A percentile compares a stretch with the other conserved stretches of the same genome.
phyloP scores from a whole-genome alignment of 2,797 vertebrate species.

The Pseudomugil tenellus region DNA sequence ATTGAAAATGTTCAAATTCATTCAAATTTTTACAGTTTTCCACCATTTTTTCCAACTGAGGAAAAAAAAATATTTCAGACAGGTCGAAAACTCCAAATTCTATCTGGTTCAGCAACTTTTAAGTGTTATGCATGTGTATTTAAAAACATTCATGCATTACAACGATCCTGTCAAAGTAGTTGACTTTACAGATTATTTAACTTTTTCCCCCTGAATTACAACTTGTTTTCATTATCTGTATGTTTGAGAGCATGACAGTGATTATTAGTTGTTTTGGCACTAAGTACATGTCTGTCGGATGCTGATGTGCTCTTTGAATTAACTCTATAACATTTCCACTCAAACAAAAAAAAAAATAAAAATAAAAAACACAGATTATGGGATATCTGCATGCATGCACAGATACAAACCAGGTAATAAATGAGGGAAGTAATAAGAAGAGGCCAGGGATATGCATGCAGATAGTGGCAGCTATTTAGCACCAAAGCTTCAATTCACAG shows the following conservation, averaged over 20 bases:
- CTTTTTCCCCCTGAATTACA: constrained; percentile 5
- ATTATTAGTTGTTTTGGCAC: constrained; percentile 53
- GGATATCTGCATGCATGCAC: constrained; percentile 36
- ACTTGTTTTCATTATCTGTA: constrained; percentile 11
- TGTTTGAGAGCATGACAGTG: constrained; percentile 24
- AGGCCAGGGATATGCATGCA: constrained; percentile 41
- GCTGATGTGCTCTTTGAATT: constrained; percentile 44
- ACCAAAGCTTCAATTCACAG: constrained; percentile 20
- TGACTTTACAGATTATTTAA: constrained; percentile 20
- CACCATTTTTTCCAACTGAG: too few relatives aligned
- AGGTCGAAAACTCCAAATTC: constrained; percentile 37
- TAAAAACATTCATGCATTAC: constrained; percentile 4
- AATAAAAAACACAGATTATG: constrained; percentile 48
- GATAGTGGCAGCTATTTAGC: constrained; percentile 61
- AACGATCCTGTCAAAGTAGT: constrained; percentile 30
- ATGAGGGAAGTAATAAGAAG: constrained; percentile 52
- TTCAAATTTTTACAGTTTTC: too few relatives aligned
- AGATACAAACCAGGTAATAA: constrained; percentile 41
- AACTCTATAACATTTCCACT: constrained; percentile 37
- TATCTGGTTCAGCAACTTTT: constrained; percentile 44
- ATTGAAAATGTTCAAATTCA: too few relatives aligned
- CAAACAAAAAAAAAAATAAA: constrained; percentile 21
- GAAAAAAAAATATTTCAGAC: constrained; percentile 22
- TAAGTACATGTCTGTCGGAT: constrained; percentile 41
- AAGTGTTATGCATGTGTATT: constrained; percentile 16